Evolutionary conservation across 1,140 invertebrate species (phyloP).

Genomic region (Nasonia giraulti): DNA sequence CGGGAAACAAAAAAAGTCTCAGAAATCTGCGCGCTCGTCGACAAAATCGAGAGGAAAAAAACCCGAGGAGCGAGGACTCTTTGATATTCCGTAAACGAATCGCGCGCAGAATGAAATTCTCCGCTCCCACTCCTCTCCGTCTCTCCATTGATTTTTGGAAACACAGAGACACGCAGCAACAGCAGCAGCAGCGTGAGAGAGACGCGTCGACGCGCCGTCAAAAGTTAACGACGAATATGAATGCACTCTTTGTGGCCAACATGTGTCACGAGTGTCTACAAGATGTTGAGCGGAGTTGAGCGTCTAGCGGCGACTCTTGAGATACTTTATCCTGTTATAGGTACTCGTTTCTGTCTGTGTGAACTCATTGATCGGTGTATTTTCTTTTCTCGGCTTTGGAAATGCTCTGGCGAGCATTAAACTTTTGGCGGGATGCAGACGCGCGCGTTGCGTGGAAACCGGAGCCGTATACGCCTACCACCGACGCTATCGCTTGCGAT

Average conservation of each 20-base stretch:
- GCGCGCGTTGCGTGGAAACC: background rate
- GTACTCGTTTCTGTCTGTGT: no score
- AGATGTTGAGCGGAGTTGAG: constrained; percentile 17
- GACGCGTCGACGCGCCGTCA: constrained; percentile 5
- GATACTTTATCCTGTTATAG: background rate
- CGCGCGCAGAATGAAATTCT: constrained; percentile 11
- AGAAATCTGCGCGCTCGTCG: constrained; percentile 22
- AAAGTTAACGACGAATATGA: constrained; percentile 26
- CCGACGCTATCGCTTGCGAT: background rate
- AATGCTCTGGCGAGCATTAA: no score
- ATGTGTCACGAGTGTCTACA: constrained; percentile 37
- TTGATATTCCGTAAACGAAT: constrained; percentile 42
- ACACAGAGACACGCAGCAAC: background rate
- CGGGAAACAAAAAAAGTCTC: constrained; percentile 30
- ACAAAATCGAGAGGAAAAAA: background rate
- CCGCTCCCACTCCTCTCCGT: background rate
- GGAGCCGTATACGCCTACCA: background rate
- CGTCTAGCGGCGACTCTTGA: background rate
- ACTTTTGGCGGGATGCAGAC: no score
- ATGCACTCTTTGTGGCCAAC: constrained; percentile 44
- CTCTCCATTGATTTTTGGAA: background rate
- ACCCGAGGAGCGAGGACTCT: background rate
- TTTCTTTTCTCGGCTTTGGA: background rate
- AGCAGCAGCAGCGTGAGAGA: constrained; percentile 17
- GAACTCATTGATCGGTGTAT: no score